Percentiles rank a stretch among this genome's conserved stretches.
Conservation (phyloP, 2,888 invertebrate species). For the Drosophila colorata region DNA sequence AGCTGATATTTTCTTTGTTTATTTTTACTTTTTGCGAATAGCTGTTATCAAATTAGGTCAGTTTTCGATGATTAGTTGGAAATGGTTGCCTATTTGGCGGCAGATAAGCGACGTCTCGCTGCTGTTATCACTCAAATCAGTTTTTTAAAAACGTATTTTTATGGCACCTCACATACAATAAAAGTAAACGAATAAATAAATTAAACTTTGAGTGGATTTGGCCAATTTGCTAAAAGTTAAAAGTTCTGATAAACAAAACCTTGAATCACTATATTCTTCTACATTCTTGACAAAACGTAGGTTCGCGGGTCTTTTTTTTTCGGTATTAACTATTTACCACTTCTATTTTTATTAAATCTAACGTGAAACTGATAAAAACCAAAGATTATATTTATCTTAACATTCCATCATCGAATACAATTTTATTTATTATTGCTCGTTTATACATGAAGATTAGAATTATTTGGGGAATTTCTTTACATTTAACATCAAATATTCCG, state of each 20-base stretch:
- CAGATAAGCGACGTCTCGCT: conserved; percentile 7
- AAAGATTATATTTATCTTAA: background rate
- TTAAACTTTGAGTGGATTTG: background rate
- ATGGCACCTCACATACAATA: background rate
- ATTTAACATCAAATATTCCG: too few species aligned
- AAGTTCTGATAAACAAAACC: background rate
- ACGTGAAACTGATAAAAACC: conserved; percentile 2
- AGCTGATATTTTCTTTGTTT: background rate
- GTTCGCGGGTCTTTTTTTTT: too few species aligned
- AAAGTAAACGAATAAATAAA: conserved; percentile 1
- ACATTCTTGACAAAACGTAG: too few species aligned
- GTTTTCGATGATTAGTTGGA: conserved; percentile 22
- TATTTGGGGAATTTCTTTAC: too few species aligned
- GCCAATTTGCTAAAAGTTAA: background rate
- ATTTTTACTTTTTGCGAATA: conserved; percentile 10
- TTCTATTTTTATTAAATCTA: too few species aligned
- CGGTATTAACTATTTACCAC: too few species aligned
- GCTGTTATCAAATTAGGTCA: conserved; percentile 34
- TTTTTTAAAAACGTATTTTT: background rate
- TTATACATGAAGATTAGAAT: too few species aligned
- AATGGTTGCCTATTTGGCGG: background rate
- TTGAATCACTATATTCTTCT: background rate
- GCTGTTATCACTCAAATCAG: conserved; percentile 11
- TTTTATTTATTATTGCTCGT: too few species aligned
- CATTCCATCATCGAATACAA: too few species aligned